Evolutionary conservation across 2,113 vertebrate species (phyloP), one percentile per base, ranked within the genome.

Genomic region (Mormyrus lacerda): DNA sequence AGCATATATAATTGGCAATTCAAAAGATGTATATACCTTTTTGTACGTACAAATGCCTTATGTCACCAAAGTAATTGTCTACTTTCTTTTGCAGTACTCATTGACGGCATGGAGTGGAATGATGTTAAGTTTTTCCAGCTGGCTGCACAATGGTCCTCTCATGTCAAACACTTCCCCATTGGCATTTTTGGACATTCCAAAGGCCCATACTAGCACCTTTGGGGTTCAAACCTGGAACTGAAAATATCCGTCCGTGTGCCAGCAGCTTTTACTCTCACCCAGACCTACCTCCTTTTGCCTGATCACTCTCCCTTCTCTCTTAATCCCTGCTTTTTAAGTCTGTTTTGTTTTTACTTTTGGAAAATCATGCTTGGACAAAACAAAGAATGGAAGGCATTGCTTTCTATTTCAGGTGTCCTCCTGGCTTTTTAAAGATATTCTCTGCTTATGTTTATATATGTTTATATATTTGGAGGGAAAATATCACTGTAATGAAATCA

Each of bases 101-200:
- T 99, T 7, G 98, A 99, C 0, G 98, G 98, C 0, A 97, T 99
- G 48, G 98, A 99, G 91, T 99, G 98, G 98, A 98, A 97, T 0
- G 98, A 99, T 0, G 98, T 99, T 86, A 99, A 99, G 96, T 99
- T 99, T 94, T 99, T 99, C 94, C 98, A 99, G 95, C 95, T 99
- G 92, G 98, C 98, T 1, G 98, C 98, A 17, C 98, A 99, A 94
- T 99, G 98, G 98, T 99, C 98, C 5, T 99, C 98, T 50, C 98
- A 99, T 0, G 98, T 99, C 94, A 99, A 99, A 94, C 97, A 99
- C 95, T 99, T 99, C 93, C 98, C 98, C 90, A 97, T 99, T 91
- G 99, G 97, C 93, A 96, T 97, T 93, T 99, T 99, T 87, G 97
- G 98, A 94, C 97, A 97, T 95, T 94, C 97, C 24, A 99, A 99